These are phyloP conservation scores for Alfaro cultratus DNA, from an alignment of 2,797 vertebrate species.

Conservation along the genomic window DNA sequence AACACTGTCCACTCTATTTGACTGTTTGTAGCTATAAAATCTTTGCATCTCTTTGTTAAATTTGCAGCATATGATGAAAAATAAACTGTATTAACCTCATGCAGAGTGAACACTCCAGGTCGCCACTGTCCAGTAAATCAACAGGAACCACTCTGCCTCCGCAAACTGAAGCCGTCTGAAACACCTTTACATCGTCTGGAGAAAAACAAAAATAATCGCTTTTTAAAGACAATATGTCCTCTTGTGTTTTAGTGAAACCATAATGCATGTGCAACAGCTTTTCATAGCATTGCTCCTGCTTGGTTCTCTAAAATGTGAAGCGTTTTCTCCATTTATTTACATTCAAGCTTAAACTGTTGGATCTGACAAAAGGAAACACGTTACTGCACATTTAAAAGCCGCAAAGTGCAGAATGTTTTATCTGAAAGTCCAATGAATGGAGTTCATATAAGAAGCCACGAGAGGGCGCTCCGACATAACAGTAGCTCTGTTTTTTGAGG, in stretches of 20 bases:
- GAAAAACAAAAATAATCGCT: not conserved
- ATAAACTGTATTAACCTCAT: slow-evolving; percentile 82
- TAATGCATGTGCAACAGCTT: not conserved
- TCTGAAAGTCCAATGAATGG: not conserved
- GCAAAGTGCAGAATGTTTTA: not conserved
- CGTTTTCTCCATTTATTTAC: not conserved
- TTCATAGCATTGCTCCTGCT: not conserved
- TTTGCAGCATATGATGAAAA: not conserved
- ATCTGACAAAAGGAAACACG: not conserved
- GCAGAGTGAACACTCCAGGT: slow-evolving; percentile 91
- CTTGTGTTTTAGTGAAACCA: too few relatives aligned
- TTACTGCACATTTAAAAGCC: not conserved
- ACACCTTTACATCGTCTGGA: slow-evolving; percentile 70
- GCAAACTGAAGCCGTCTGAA: slow-evolving; percentile 32
- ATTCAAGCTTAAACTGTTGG: not conserved
- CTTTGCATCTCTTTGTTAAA: not conserved
- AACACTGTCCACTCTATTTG: too few relatives aligned
- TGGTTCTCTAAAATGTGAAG: not conserved
- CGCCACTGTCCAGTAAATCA: slow-evolving; percentile 83
- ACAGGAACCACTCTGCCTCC: slow-evolving; percentile 68
- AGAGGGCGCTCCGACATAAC: not conserved
- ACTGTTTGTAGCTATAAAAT: not conserved
- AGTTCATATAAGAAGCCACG: not conserved
- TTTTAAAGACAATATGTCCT: not conserved
- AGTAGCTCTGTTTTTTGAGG: not conserved